Evolutionary conservation across 1,140 invertebrate genomes (phyloP), one percentile per base, ranked within the genome.

Genomic region (Polyergus mexicanus): DNA sequence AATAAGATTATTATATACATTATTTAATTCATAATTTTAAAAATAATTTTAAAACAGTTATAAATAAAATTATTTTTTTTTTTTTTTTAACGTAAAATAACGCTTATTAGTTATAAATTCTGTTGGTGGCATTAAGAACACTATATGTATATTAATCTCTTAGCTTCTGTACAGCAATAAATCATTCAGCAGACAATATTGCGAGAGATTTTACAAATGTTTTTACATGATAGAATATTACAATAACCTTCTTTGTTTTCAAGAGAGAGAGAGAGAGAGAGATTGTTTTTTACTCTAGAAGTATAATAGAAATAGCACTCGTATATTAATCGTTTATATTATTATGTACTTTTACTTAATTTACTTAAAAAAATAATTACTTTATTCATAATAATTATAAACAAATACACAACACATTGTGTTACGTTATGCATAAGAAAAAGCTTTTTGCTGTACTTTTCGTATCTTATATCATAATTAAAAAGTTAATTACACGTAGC

Each of bases 221-320:
- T 69, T 80, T 51, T 54, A 81, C 58, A 86, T 84, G 63, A 89
- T 80, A 66, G 69, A 80, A 83, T 87, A 90, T 72, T 81, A 81
- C 41, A 69, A 87, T 84, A 58, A 72, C 60, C 51, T 86, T 89
- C 71, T 87, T 85, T 69, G 44, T 51, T 75, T 44, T 84, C 47
- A 63, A 89, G 69, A 32, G 1, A 32, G 32, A 32, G 32, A 32
- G 32, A 89, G 69, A 32, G 1, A 32, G 32, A 32, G 32, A 32
- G 32, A 85, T 60, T 81, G 66, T 66, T 51, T 75, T 84, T 85
- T 84, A 65, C 85, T 88, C 47, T 66, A 51, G 28, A 72, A 54
- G 32, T 32, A 10, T 81, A 47, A 74, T 13, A 83, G 25, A 83
- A 19, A 72, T 35, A 47, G 25, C 19, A 19, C 25, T 0, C 0